phyloP scores from a whole-genome alignment of 2,797 vertebrate species.

The Darevskia nairensis region DNA sequence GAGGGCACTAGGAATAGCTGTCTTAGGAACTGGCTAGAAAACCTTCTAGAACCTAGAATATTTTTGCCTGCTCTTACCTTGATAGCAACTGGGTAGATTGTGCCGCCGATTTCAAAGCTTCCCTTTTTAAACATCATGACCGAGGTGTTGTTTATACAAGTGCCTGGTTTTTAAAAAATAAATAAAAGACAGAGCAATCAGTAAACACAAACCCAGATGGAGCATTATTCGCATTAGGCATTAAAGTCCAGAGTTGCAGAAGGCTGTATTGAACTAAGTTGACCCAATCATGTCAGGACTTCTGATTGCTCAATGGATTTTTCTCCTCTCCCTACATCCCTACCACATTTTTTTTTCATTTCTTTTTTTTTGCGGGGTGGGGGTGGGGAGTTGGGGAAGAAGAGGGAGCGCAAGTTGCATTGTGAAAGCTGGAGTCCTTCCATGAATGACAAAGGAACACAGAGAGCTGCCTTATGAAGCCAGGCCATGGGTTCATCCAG shows the following conservation, averaged over 20 bases:
- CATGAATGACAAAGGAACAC: too few relatives aligned
- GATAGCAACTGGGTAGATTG: conserved; percentile 93
- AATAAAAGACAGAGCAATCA: conserved; percentile 33
- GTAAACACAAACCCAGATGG: not conserved
- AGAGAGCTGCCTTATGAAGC: too few relatives aligned
- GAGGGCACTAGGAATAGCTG: too few relatives aligned
- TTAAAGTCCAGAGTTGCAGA: too few relatives aligned
- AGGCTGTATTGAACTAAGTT: too few relatives aligned
- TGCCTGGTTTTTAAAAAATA: conserved; percentile 79
- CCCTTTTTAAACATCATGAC: conserved; percentile 99
- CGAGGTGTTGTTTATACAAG: conserved; percentile 97
- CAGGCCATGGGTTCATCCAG: too few relatives aligned
- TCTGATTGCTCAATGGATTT: too few relatives aligned
- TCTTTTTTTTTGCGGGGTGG: not conserved
- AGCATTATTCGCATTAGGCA: not conserved
- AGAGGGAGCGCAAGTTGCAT: too few relatives aligned
- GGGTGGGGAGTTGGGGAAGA: not conserved
- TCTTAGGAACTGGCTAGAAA: not conserved
- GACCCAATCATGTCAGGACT: too few relatives aligned
- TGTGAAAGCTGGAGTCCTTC: too few relatives aligned
- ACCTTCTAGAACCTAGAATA: not conserved
- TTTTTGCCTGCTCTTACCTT: conserved; percentile 82
- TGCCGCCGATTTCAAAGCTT: conserved; percentile 96
- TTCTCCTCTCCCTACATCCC: not conserved
- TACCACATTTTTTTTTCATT: not conserved